Percentiles rank a stretch among this genome's conserved stretches.
These are phyloP conservation scores for Flexamia atlantica DNA, from an alignment of 2,888 invertebrate genomes.

Conservation along the genomic window DNA sequence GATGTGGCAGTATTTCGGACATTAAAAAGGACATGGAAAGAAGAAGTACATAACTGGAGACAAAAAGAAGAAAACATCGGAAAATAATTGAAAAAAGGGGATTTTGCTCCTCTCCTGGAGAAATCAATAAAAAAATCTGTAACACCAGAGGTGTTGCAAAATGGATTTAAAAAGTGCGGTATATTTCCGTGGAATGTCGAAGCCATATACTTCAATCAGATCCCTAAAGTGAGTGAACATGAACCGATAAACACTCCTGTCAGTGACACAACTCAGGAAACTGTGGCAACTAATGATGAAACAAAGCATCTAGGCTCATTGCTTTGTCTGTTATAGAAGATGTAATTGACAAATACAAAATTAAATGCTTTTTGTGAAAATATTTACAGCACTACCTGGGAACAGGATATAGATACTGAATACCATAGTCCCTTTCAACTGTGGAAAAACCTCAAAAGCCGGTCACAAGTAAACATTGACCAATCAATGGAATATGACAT, in stretches of 20 bases:
- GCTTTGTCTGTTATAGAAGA: background rate
- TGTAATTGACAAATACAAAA: background rate
- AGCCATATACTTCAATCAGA: background rate
- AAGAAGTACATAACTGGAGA: constrained; percentile 65
- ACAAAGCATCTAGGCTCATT: too few species aligned
- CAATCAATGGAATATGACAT: constrained; percentile 25
- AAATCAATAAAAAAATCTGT: constrained; percentile 68
- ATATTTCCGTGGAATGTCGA: constrained; percentile 67
- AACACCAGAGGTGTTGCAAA: constrained; percentile 67
- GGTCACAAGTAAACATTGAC: background rate
- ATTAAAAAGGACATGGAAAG: constrained; percentile 66
- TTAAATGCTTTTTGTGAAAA: constrained; percentile 19
- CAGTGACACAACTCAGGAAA: background rate
- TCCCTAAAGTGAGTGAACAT: background rate
- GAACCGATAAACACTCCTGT: background rate
- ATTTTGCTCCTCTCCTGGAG: constrained; percentile 70
- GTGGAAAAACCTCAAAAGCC: constrained; percentile 20
- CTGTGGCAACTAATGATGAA: background rate
- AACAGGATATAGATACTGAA: constrained; percentile 23
- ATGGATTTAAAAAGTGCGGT: constrained; percentile 71
- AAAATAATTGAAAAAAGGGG: constrained; percentile 68
- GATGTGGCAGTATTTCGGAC: constrained; percentile 68
- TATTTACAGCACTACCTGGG: constrained; percentile 6
- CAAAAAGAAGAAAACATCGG: constrained; percentile 66
- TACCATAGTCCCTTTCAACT: constrained; percentile 62